These are phyloP conservation scores for Plotosus lineatus DNA, from an alignment of 2,113 vertebrate species.

Conservation along the genomic window DNA sequence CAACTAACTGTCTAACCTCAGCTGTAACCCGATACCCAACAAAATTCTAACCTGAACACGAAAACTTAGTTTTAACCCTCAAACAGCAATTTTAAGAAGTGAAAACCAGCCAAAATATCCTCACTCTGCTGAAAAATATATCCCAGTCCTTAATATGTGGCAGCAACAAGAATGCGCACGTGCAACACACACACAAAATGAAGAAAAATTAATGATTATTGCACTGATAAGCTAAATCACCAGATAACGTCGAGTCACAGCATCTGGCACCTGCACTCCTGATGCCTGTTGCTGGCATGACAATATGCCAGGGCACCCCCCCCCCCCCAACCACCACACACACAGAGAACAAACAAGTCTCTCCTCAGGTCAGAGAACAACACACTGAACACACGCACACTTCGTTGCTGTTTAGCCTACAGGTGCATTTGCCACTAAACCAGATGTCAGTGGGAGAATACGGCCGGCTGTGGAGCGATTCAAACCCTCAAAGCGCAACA, in stretches of 20 bases:
- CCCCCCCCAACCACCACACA: slow-evolving; percentile 34
- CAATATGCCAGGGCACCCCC: slow-evolving; percentile 78
- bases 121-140: too few species aligned
- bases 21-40: too few species aligned
- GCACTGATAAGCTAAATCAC: slow-evolving; percentile 84
- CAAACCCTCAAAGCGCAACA: slow-evolving; percentile 55
- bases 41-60: too few species aligned
- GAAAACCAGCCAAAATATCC: too few species aligned
- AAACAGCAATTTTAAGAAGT: too few species aligned
- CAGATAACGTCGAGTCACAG: slow-evolving; percentile 88
- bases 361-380: slow-evolving; percentile 31
- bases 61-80: too few species aligned
- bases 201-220: slow-evolving; percentile 79
- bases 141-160: too few species aligned
- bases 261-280: slow-evolving; percentile 94
- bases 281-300: slow-evolving; percentile 92
- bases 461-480: slow-evolving; percentile 77
- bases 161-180: too few species aligned
- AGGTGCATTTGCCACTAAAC: slow-evolving; percentile 82
- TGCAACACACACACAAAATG: slow-evolving; percentile 47
- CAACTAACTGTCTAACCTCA: too few species aligned
- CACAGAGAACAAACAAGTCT: slow-evolving; percentile 57
- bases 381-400: slow-evolving; percentile 66
- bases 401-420: slow-evolving; percentile 60
- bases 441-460: slow-evolving; percentile 82